Conservation (phyloP, 2,113 vertebrate species). For the Microcebus griseorufus region DNA sequence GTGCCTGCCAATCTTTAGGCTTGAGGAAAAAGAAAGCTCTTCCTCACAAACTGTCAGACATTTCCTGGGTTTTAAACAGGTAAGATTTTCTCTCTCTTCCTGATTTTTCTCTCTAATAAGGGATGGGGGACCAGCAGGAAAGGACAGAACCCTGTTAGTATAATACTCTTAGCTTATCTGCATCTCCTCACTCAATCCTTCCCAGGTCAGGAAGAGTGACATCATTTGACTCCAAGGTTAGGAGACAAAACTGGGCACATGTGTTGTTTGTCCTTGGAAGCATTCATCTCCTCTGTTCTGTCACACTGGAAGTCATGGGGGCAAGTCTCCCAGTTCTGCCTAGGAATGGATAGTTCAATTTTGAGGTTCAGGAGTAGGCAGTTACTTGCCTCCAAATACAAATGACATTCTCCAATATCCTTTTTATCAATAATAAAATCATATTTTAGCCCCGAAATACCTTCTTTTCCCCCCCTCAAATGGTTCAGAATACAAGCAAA, state of each 20-base stretch:
- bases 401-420: neutral
- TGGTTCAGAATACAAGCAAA: conserved; percentile 52
- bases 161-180: neutral
- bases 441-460: neutral
- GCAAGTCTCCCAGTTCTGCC: neutral
- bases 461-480: neutral
- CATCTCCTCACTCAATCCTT: neutral
- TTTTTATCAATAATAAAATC: conserved; percentile 27
- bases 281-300: neutral
- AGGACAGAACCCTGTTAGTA: neutral
- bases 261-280: neutral
- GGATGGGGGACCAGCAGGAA: fast-evolving
- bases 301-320: neutral
- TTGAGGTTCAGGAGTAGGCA: neutral
- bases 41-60: neutral
- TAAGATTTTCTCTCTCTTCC: neutral
- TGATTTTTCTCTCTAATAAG: neutral
- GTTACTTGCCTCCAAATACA: neutral
- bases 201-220: neutral
- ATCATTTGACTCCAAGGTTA: neutral
- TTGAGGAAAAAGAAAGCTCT: neutral
- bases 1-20: neutral
- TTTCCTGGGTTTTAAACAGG: neutral
- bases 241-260: neutral
- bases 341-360: neutral